Conservation (phyloP, 2,113 vertebrate species). For the Amblyornis subalaris region DNA sequence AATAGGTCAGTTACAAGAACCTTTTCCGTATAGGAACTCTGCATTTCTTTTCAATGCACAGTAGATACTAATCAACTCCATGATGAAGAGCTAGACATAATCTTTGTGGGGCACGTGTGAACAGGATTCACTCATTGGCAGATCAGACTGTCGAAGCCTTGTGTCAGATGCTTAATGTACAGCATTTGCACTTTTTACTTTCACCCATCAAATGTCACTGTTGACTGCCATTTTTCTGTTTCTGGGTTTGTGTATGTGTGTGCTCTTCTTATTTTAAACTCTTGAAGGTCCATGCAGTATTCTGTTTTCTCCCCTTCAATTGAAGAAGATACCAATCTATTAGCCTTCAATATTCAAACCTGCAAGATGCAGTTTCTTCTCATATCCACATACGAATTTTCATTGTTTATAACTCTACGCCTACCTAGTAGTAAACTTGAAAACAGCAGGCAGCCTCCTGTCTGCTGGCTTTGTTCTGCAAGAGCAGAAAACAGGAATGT, state of each 20-base stretch:
- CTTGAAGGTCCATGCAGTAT: neutral
- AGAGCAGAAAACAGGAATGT: neutral
- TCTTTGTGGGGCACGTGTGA: neutral
- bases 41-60: neutral
- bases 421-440: neutral
- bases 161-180: neutral
- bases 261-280: neutral
- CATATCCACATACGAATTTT: rapidly evolving
- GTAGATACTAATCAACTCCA: neutral
- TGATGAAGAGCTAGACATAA: neutral
- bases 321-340: neutral
- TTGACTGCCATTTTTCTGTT: neutral
- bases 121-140: neutral
- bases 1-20: neutral
- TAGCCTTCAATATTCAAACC: neutral
- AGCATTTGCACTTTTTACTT: neutral
- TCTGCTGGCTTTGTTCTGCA: neutral
- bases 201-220: rapidly evolving
- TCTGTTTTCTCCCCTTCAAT: neutral
- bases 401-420: neutral
- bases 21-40: neutral
- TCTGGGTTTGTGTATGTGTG: neutral
- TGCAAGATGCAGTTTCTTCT: neutral
- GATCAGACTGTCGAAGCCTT: neutral
- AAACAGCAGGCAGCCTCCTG: neutral